Conservation (phyloP, 2,888 invertebrate species). For the Siphonodentalium dalli region DNA sequence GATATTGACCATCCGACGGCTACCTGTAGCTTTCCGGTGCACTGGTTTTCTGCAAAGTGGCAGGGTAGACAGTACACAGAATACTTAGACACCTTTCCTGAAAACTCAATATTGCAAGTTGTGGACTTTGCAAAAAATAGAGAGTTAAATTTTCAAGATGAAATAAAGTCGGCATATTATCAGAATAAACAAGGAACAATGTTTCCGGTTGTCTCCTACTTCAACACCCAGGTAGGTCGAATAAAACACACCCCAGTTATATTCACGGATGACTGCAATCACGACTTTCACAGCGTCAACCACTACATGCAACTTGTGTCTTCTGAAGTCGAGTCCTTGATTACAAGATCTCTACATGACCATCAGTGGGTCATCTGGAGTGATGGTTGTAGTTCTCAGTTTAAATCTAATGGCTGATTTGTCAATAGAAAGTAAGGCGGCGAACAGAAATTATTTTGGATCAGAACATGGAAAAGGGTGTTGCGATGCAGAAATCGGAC, state of each 20-base stretch:
- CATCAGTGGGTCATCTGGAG: slow-evolving; percentile 9
- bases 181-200: slow-evolving; percentile 24
- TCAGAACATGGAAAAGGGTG: slow-evolving; percentile 22
- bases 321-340: slow-evolving; percentile 3
- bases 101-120: slow-evolving; percentile 15
- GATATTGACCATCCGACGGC: slow-evolving; percentile 23
- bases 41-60: slow-evolving; percentile 22
- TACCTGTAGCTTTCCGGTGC: slow-evolving; percentile 20
- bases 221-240: background rate
- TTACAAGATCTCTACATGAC: slow-evolving; percentile 1
- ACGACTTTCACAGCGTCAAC: slow-evolving; percentile 20
- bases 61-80: slow-evolving; percentile 26
- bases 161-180: slow-evolving; percentile 25
- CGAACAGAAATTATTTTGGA: slow-evolving; percentile 13
- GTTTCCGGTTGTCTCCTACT: slow-evolving; percentile 31
- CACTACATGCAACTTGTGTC: slow-evolving; percentile 15
- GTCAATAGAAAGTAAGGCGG: background rate
- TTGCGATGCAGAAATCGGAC: slow-evolving; percentile 19
- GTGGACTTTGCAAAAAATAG: slow-evolving; percentile 71
- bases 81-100: slow-evolving; percentile 17
- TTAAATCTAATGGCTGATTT: slow-evolving; percentile 17
- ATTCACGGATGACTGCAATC: slow-evolving; percentile 18
- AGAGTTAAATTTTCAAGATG: slow-evolving; percentile 21
- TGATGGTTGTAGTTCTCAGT: slow-evolving; percentile 19
- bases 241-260: slow-evolving; percentile 13